phyloP scores from a whole-genome alignment of 2,888 invertebrate genomes.

The Drosophila mimetica region DNA sequence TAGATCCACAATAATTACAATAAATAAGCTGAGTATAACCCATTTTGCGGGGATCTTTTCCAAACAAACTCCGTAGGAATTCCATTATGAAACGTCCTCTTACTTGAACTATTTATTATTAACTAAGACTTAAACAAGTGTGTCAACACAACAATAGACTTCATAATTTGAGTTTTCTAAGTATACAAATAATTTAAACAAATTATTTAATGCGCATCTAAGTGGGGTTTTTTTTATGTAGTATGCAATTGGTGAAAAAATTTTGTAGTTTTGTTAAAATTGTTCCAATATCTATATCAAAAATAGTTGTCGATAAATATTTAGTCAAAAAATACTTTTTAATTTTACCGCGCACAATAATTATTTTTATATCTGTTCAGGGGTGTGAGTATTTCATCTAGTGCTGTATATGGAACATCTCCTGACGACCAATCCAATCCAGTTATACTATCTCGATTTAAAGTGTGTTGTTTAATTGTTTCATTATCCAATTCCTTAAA shows the following conservation, averaged over 20 bases:
- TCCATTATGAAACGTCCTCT: too few relatives aligned
- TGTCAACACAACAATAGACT: not conserved
- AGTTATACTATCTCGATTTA: not conserved
- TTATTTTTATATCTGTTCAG: not conserved
- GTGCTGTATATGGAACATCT: not conserved
- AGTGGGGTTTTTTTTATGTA: slow-evolving; percentile 1
- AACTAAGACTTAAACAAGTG: not conserved
- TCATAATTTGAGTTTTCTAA: slow-evolving; percentile 6
- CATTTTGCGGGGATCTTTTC: not conserved
- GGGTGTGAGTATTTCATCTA: not conserved
- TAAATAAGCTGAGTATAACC: not conserved
- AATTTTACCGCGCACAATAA: slow-evolving; percentile 2
- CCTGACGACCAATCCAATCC: slow-evolving; percentile 3
- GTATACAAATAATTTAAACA: not conserved
- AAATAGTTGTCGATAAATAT: not conserved
- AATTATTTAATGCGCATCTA: too few relatives aligned
- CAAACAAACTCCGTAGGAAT: too few relatives aligned
- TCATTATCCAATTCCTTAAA: too few relatives aligned
- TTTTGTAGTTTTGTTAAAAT: not conserved
- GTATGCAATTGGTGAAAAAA: not conserved
- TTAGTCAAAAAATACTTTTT: not conserved
- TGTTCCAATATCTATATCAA: slow-evolving; percentile 4
- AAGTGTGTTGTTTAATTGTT: too few relatives aligned
- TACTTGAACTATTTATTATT: too few relatives aligned
- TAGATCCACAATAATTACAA: slow-evolving; percentile 10